These are phyloP conservation scores for Nicator chloris DNA, from an alignment of 2,113 vertebrate genomes.

Conservation along the genomic window DNA sequence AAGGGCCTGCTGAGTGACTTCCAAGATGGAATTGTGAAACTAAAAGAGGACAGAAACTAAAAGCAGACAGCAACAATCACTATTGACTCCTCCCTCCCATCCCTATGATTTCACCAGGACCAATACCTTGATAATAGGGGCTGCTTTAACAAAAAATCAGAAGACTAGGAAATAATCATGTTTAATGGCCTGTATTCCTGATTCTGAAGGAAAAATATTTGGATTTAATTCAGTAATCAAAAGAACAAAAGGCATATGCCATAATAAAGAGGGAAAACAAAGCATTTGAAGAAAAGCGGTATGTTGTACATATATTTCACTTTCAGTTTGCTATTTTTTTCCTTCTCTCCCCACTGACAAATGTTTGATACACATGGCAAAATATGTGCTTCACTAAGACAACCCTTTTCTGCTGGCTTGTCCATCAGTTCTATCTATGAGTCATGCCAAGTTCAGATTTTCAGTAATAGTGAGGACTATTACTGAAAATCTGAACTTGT, in stretches of 20 bases:
- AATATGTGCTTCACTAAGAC: neutral
- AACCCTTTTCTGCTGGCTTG: neutral
- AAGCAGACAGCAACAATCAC: neutral
- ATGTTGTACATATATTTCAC: neutral
- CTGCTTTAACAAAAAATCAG: neutral
- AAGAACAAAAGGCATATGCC: neutral
- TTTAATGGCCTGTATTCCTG: neutral
- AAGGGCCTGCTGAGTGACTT: neutral
- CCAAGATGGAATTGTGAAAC: neutral
- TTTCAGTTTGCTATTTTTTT: neutral
- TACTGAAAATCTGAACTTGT: too few species aligned
- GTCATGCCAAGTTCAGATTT: neutral
- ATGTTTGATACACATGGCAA: neutral
- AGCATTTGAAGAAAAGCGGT: neutral
- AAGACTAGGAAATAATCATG: neutral
- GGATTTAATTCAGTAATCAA: neutral
- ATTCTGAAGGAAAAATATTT: neutral
- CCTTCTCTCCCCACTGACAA: neutral
- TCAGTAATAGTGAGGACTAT: neutral
- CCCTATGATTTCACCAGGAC: neutral
- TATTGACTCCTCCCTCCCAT: neutral
- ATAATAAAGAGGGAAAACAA: neutral
- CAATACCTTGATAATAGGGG: neutral
- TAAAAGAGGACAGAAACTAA: neutral
- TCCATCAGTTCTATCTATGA: neutral